Conservation (phyloP, 2,888 invertebrate species). For the Ommatoiulus sabulosus region DNA sequence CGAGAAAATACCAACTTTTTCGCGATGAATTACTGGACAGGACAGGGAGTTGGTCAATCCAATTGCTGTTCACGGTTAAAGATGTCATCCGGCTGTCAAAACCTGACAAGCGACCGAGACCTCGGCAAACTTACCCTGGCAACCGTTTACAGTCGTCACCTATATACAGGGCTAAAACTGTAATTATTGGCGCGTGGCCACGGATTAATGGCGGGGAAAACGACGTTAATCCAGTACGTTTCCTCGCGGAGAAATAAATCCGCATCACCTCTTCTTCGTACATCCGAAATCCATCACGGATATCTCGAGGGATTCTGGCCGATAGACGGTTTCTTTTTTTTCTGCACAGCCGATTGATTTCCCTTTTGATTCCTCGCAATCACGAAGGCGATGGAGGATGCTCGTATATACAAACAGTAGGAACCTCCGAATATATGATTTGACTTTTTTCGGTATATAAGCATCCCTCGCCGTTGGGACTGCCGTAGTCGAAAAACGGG, state of each 20-base stretch:
- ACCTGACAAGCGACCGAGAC: too few species aligned
- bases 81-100: too few species aligned
- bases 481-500: neutral
- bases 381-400: neutral
- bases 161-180: neutral
- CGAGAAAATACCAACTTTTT: too few species aligned
- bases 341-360: constrained; percentile 39
- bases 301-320: neutral
- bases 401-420: neutral
- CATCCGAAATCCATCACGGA: neutral
- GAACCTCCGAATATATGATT: neutral
- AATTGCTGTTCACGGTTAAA: too few species aligned
- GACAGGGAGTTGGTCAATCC: too few species aligned
- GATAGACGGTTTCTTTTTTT: neutral
- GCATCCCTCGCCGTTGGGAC: neutral
- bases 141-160: neutral
- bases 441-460: neutral
- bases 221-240: neutral
- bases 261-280: constrained; percentile 35
- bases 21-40: too few species aligned
- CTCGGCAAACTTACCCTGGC: neutral
- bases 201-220: too few species aligned
- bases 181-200: neutral
- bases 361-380: constrained; percentile 40
- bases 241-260: constrained; percentile 12